These are phyloP conservation scores for Hydrocynus forskahlii DNA, from an alignment of 2,797 vertebrate genomes.

Conservation along the genomic window DNA sequence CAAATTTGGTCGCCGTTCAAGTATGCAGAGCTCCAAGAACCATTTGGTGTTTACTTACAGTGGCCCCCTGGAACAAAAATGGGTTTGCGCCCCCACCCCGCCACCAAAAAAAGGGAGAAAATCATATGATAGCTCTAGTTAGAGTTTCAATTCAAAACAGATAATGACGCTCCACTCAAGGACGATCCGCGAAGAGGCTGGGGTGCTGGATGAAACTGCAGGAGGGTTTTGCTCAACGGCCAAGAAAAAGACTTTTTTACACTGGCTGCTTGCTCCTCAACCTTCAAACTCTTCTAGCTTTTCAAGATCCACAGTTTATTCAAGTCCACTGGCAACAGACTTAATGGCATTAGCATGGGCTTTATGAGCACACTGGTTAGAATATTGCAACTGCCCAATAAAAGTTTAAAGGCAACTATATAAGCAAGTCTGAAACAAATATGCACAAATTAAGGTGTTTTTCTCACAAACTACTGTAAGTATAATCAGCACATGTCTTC, in stretches of 20 bases:
- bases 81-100: neutral
- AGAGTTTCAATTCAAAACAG: slow-evolving; percentile 33
- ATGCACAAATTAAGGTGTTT: too few species aligned
- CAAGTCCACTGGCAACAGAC: neutral
- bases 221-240: slow-evolving; percentile 1
- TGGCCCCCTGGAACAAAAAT: slow-evolving; percentile 23
- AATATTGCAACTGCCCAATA: neutral
- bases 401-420: neutral
- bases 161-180: slow-evolving; percentile 23
- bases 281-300: neutral
- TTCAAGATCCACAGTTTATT: neutral
- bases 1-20: slow-evolving; percentile 59
- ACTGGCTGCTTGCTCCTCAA: neutral
- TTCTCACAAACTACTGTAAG: too few species aligned
- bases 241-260: neutral
- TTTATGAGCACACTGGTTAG: neutral
- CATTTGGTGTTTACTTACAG: slow-evolving; percentile 41
- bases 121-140: slow-evolving; percentile 16
- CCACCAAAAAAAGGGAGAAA: neutral
- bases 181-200: neutral
- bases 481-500: too few species aligned
- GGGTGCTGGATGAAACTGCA: slow-evolving; percentile 9
- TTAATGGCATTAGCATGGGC: neutral
- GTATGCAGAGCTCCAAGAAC: slow-evolving; percentile 23
- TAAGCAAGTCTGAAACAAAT: too few species aligned